Base-by-base conservation (phyloP, 2,113 vertebrate species). In the Parus major region DNA sequence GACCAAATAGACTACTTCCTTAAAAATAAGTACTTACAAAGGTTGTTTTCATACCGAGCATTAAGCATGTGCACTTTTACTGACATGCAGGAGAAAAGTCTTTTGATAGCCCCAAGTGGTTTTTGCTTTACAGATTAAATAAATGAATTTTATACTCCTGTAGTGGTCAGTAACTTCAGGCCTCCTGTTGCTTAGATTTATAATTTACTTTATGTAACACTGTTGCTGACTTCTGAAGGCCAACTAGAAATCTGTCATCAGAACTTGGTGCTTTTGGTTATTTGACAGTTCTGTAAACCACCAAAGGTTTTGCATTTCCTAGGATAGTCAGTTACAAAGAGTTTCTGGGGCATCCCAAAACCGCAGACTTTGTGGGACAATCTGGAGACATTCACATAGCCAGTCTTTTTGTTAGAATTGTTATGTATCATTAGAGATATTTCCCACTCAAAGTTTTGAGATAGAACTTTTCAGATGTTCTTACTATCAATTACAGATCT, bases 201-300 rank as follows among this genome's bases (percentile, higher is more conserved):
- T 69, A 39, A 33, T 85, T 92, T 80, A 70, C 71, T 73, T 90
- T 68, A 20, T 5, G 4, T 80, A 11, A 52, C 10, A 3, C 82
- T 60, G 35, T 77, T 82, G 31, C 41, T 68, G 35, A 60, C 44
- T 75, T 86, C 42, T 88, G 35, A 85, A 64, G 28, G 35, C 44
- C 66, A 64, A 9, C 53, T 85, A 61, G 73, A 87, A 87, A 60
- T 79, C 31, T 69, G 22, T 77, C 50, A 49, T 82, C 57, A 55
- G 50, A 90, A 91, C 49, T 76, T 64, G 87, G 85, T 95, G 93
- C 87, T 96, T 79, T 92, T 88, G 21, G 15, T 85, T 72, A 79
- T 53, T 33, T 77, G 82, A 94, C 22, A 73, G 42, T 69, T 78
- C 57, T 79, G 60, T 76, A 86, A 93, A 57, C 63, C 33, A 81